phyloP scores from a whole-genome alignment of 1,140 invertebrate species.

The Armadillidium nasatum region DNA sequence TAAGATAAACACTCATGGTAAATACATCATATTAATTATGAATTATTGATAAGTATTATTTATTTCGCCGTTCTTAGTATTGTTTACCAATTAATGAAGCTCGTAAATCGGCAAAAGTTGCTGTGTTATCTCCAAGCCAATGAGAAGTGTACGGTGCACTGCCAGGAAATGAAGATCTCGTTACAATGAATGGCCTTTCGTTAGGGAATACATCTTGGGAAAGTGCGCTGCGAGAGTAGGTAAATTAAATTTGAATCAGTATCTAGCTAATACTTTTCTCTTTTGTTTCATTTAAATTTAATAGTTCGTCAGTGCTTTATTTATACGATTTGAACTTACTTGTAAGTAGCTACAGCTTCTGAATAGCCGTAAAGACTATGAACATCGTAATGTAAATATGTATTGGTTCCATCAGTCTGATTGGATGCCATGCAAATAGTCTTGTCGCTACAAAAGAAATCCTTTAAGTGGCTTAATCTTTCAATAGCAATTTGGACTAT shows the following conservation, averaged over 20 bases:
- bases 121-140: constrained; percentile 58
- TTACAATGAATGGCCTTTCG: constrained; percentile 40
- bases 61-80: not conserved
- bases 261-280: too few species aligned
- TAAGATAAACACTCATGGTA: not conserved
- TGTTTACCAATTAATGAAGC: constrained; percentile 53
- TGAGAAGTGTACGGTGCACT: constrained; percentile 56
- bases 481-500: too few species aligned
- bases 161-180: constrained; percentile 55
- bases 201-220: constrained; percentile 30
- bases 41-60: not conserved
- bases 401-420: constrained; percentile 24
- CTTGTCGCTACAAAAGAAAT: constrained; percentile 17
- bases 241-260: too few species aligned
- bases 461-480: too few species aligned
- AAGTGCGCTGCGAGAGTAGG: too few species aligned
- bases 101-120: constrained; percentile 53
- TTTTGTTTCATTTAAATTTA: too few species aligned
- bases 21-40: too few species aligned
- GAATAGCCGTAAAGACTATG: constrained; percentile 49
- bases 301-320: too few species aligned
- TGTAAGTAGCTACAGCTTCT: too few species aligned
- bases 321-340: too few species aligned
- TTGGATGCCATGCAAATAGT: constrained; percentile 29
- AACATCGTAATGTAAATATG: constrained; percentile 48